phyloP scores from a whole-genome alignment of 2,113 vertebrate genomes.

The Pandion haliaetus region DNA sequence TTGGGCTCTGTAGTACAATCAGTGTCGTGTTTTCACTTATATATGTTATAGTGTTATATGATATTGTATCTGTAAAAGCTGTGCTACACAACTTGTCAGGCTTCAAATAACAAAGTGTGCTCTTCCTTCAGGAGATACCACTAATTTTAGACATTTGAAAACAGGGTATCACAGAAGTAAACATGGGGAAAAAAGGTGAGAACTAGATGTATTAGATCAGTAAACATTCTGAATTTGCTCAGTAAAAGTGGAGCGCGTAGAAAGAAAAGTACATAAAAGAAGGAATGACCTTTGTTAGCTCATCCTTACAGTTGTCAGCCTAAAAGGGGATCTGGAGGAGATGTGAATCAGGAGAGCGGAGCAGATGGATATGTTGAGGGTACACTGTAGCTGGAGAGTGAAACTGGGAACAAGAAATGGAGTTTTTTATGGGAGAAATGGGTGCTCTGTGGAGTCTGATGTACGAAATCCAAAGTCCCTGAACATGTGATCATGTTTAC shows the following conservation, averaged over 20 bases:
- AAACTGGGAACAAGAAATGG: not conserved
- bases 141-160: not conserved
- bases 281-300: slow-evolving; percentile 8
- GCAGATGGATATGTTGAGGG: not conserved
- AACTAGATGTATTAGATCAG: slow-evolving; percentile 19
- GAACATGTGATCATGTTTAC: not conserved
- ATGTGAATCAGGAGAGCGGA: not conserved
- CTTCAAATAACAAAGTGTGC: not conserved
- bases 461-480: not conserved
- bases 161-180: not conserved
- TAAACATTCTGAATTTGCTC: slow-evolving; percentile 34
- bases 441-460: not conserved
- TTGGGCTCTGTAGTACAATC: not conserved
- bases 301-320: not conserved
- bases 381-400: not conserved
- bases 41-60: not conserved
- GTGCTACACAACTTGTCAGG: not conserved
- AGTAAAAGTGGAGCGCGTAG: not conserved
- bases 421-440: not conserved
- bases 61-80: not conserved
- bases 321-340: not conserved
- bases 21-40: not conserved
- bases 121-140: not conserved
- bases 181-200: not conserved
- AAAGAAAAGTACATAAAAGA: not conserved